Evolutionary conservation across 2,113 vertebrate species (phyloP).

Genomic region (Synodontis membranacea): DNA sequence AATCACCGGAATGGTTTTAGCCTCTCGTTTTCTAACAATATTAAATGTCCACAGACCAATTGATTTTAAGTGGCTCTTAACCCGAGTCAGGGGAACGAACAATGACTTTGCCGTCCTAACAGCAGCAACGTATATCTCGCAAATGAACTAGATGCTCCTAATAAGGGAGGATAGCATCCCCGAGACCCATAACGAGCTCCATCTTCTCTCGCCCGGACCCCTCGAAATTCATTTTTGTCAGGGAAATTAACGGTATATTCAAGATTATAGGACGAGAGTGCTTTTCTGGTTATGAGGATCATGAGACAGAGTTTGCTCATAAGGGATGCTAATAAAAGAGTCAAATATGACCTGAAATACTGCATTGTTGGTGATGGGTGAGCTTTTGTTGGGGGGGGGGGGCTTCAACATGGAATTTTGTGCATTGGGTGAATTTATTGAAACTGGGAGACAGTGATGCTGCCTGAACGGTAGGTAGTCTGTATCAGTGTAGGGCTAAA

Average conservation of each 20-base stretch:
- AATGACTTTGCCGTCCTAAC: constrained; percentile 61
- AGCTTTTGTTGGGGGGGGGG: no score
- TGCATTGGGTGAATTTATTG: not conserved
- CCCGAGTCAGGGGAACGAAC: constrained; percentile 58
- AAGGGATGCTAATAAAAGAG: constrained; percentile 10
- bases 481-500: not conserved
- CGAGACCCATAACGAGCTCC: constrained; percentile 60
- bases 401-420: not conserved
- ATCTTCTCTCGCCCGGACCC: constrained; percentile 60
- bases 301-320: constrained; percentile 7
- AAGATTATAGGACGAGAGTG: constrained; percentile 60
- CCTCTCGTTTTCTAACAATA: constrained; percentile 60
- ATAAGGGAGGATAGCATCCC: constrained; percentile 56
- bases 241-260: constrained; percentile 65
- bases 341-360: not conserved
- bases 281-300: constrained; percentile 58
- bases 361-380: not conserved
- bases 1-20: constrained; percentile 61
- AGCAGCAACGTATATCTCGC: constrained; percentile 62
- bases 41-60: constrained; percentile 59
- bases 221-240: constrained; percentile 70
- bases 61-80: constrained; percentile 68
- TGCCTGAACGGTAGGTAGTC: not conserved
- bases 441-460: not conserved
- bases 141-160: constrained; percentile 61